phyloP scores from a whole-genome alignment of 2,113 vertebrate species.

The Sciurus niger region DNA sequence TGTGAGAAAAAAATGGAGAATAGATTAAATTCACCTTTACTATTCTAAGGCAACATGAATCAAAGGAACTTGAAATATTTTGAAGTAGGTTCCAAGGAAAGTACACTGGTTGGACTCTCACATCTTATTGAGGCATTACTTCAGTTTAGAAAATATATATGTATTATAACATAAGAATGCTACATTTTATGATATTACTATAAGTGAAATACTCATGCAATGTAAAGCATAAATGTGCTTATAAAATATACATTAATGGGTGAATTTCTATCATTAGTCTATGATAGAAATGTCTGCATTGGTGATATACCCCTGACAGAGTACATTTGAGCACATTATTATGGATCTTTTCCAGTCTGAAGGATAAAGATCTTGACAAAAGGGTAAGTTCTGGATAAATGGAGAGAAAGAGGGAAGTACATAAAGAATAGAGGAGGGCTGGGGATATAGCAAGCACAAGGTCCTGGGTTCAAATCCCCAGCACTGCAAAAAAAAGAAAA shows the following conservation, averaged over 20 bases:
- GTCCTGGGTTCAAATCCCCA: too few relatives aligned
- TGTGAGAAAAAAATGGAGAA: background rate
- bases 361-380: background rate
- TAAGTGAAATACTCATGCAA: background rate
- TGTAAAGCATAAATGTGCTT: background rate
- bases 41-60: background rate
- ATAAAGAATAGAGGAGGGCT: background rate
- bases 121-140: background rate
- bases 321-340: background rate
- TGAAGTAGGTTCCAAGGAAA: background rate
- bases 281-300: background rate
- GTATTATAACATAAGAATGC: background rate
- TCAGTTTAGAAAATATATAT: background rate
- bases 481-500: too few relatives aligned
- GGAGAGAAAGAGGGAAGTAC: background rate
- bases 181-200: slow-evolving; percentile 8
- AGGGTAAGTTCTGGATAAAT: background rate
- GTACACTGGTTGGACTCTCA: background rate
- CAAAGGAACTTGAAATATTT: background rate
- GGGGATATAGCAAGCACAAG: too few relatives aligned
- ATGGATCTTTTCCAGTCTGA: background rate
- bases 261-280: background rate
- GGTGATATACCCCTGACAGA: background rate
- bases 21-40: background rate
- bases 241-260: background rate